Base-by-base conservation (phyloP, 2,888 invertebrate genomes). In the Thereva unica region DNA sequence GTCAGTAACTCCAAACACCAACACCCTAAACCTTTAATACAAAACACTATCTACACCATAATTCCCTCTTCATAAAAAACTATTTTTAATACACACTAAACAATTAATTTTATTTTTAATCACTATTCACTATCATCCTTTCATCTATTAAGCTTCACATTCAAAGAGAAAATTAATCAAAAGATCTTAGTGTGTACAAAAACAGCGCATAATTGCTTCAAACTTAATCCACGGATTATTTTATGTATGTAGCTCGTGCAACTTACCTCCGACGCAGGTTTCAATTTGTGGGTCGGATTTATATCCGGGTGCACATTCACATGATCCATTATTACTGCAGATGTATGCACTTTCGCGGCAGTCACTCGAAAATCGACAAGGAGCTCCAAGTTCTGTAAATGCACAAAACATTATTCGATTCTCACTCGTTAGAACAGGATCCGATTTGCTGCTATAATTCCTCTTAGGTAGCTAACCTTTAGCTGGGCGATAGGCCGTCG, bases 221-320 rank as follows among this genome's bases (percentile, higher is more conserved):
- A 23, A 23, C 23, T 23, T 23, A 23, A 23, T 23, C 23, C 23
- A 23, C 23, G 2, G 23, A 23, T 23, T 23, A 23, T 23, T 23
- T 23, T 23, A 23, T 23, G 23, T 23, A 23, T 23, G 23, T 23
- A 23, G 1, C 2, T 23, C 23, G 2, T 23, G 12, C 12, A 47
- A 64, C 70, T 66, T 68, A 73, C 73, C 71, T 47, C 71, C 73
- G 61, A 73, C 52, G 55, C 73, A 73, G n/a, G 68, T 70, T 67
- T 70, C 64, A 12, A 69, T 67, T 35, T 52, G 52, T 10, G 67
- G 68, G 66, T 71, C 70, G 8, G 68, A 68, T 34, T 35, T 65
- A 64, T 69, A 73, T 64, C 72, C 73, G 42, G 66, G 54, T 44
- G 71, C 69, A 67, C 73, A 73, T 64, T 71, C 70, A 59, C 73